phyloP scores from a whole-genome alignment of 2,113 vertebrate species.

The Deroptyus accipitrinus region DNA sequence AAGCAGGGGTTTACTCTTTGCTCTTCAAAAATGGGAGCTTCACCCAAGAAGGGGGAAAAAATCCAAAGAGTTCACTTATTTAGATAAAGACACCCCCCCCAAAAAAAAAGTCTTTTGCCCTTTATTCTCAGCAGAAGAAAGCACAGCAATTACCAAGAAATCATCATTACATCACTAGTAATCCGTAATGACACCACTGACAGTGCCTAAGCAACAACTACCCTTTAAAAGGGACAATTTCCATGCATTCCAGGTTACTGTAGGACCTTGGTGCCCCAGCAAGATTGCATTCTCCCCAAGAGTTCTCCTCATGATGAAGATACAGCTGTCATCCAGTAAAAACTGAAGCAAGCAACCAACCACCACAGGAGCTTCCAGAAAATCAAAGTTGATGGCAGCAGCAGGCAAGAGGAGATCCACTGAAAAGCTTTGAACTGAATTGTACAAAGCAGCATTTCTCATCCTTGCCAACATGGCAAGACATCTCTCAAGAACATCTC shows the following conservation, averaged over 20 bases:
- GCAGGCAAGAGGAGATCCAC: neutral
- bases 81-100: neutral
- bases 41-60: neutral
- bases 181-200: neutral
- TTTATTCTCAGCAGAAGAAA: neutral
- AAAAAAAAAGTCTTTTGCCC: neutral
- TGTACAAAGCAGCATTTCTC: no score
- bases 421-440: neutral
- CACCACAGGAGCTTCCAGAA: neutral
- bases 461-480: neutral
- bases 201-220: neutral
- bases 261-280: neutral
- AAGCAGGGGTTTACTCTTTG: neutral
- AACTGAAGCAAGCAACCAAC: neutral
- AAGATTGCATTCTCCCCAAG: neutral
- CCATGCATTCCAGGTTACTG: neutral
- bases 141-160: neutral
- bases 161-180: neutral
- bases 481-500: accelerated
- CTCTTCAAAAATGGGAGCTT: neutral
- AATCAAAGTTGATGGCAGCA: neutral
- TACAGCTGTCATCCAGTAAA: neutral
- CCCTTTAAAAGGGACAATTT: neutral
- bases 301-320: neutral
- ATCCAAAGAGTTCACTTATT: neutral